phyloP scores from a whole-genome alignment of 2,797 vertebrate species.

The Microcaecilia unicolor region DNA sequence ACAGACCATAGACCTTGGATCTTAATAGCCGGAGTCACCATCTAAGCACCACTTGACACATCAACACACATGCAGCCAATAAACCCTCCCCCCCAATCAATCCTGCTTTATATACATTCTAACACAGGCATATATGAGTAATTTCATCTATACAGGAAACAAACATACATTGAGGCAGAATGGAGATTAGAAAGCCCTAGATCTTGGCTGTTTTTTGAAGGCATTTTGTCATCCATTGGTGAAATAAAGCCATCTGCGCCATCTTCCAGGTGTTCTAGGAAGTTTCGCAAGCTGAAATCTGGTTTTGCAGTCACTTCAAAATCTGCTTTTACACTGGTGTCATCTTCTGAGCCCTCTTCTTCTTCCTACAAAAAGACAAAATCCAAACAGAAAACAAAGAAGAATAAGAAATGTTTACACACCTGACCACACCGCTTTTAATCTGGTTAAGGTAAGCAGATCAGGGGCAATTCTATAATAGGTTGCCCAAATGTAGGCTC shows the following conservation, averaged over 20 bases:
- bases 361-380: conserved; percentile 71
- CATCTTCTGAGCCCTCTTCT: conserved; percentile 88
- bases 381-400: neutral
- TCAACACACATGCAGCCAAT: too few species aligned
- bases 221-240: conserved; percentile 80
- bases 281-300: conserved; percentile 66
- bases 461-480: too few species aligned
- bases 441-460: too few species aligned
- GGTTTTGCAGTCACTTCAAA: conserved; percentile 62
- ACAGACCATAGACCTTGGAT: too few species aligned
- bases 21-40: too few species aligned
- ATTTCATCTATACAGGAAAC: neutral
- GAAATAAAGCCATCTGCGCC: conserved; percentile 86
- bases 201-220: conserved; percentile 73
- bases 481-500: too few species aligned
- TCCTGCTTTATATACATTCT: too few species aligned
- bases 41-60: too few species aligned
- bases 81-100: too few species aligned
- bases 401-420: too few species aligned
- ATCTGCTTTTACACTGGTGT: conserved; percentile 62
- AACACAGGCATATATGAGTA: too few species aligned
- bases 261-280: conserved; percentile 84
- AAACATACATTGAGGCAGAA: conserved; percentile 78
- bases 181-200: conserved; percentile 89
- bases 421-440: too few species aligned